Base-by-base conservation (phyloP, 2,888 invertebrate species). In the Tachystola acroxantha region DNA sequence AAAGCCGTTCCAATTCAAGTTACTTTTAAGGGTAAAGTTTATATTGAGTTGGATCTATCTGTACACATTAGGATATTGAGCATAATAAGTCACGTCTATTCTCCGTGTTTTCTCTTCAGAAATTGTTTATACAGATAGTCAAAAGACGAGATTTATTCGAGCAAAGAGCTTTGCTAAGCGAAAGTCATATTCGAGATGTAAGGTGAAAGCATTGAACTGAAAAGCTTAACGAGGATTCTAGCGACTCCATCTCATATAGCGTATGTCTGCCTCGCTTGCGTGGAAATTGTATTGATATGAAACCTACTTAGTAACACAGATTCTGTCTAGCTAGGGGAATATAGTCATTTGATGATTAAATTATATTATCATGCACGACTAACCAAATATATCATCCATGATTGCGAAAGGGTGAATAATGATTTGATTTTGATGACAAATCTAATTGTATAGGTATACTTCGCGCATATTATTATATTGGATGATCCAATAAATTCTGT, bases 191-290 rank as follows among this genome's bases (percentile, higher is more conserved):
- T 36, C 32, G 47, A 43, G 41, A 39, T 34, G 48, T 24, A 24
- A 47, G 40, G 38, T 33, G 33, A 28, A 39, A 36, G 46, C 48
- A 42, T 39, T 50, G 43, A 49, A 28, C 38, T 40, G 43, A 45
- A 52, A 38, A 42, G 39, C 43, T 45, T 52, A 56, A 54, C 50
- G 49, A 47, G 42, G 32, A 32, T 42, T 32, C 29, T 41, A 14
- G 42, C 37, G 32, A 10, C 30, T 39, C 43, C 31, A 40, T 42
- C 34, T 37, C 40, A 31, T 39, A 37, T 39, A 37, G 20, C 41
- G 34, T 22, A 20, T 37, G 31, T 33, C 36, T 34, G 28, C n/a
- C 24, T n/a, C 24, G 24, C 24, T 24, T 7, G 9, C 24, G 22
- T 20, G 37, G 40, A 36, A 43, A 37, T 40, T 32, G 33, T n/a